Percentiles rank a stretch among this genome's conserved stretches.
Evolutionary conservation across 2,113 vertebrate genomes (phyloP).

Genomic region (Girardinichthys multiradiatus): DNA sequence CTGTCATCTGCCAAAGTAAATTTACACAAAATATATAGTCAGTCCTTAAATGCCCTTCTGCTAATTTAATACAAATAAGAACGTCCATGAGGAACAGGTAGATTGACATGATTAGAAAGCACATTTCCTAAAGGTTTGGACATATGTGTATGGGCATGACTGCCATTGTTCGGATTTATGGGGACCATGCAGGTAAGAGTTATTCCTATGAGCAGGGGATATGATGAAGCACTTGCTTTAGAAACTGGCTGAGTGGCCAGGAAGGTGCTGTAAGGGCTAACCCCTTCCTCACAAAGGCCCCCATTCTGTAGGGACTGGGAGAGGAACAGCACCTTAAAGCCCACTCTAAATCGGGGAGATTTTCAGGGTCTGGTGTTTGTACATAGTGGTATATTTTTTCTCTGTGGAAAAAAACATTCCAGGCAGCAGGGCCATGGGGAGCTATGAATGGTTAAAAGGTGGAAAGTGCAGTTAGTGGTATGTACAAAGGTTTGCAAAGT

Average conservation of each 20-base stretch:
- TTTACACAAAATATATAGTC: conserved; percentile 44
- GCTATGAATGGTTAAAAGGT: conserved; percentile 36
- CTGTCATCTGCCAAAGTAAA: conserved; percentile 59
- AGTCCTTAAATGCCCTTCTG: conserved; percentile 36
- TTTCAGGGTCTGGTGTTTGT: conserved; percentile 39
- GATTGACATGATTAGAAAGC: conserved; percentile 50
- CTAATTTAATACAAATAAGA: conserved; percentile 44
- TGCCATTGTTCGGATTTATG: conserved; percentile 19
- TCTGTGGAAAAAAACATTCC: conserved; percentile 74
- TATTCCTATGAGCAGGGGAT: conserved; percentile 24
- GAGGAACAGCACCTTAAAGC: conserved; percentile 57
- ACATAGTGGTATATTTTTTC: conserved; percentile 68
- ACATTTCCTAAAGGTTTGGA: conserved; percentile 42
- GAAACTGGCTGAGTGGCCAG: conserved; percentile 38
- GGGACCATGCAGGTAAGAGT: conserved; percentile 34
- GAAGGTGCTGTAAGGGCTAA: conserved; percentile 35
- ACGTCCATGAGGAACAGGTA: conserved; percentile 13
- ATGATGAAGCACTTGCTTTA: conserved; percentile 55
- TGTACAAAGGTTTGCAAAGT: conserved; percentile 26
- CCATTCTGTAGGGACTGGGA: conserved; percentile 63
- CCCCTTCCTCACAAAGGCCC: conserved; percentile 65
- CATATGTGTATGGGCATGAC: conserved; percentile 17
- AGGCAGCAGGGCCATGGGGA: conserved; percentile 24
- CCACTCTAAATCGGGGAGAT: conserved; percentile 33
- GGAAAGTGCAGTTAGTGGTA: conserved; percentile 50